Evolutionary conservation across 2,888 invertebrate genomes (phyloP), one percentile per base, ranked within the genome.

Genomic region (Clivina fossor): DNA sequence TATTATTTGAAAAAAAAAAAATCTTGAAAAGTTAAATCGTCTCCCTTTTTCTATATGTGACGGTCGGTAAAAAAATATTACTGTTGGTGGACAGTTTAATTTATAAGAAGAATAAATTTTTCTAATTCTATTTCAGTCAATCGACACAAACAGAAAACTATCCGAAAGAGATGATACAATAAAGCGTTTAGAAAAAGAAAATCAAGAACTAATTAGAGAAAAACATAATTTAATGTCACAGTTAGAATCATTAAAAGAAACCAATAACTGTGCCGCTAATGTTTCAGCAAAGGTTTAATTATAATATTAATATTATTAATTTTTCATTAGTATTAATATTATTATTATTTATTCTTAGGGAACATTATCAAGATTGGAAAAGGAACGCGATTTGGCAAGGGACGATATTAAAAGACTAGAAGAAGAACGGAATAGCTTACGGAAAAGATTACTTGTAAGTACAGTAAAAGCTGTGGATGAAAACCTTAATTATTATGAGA

Each of bases 371-470:
- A 70, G 76, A 56, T 62, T 73, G 32, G 74, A 76, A 64, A 71
- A 75, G 22, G 84, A 85, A 69, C 73, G 80, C 32, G 82, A 84
- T 63, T 62, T 76, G 4, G 74, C 78, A 2, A 75, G 76, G 59
- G 72, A 73, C 1, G 83, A 84, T 60, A 69, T 82, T 7, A 75
- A 77, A 55, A 74, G 81, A 26, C 64, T 83, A n/a, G 78, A 80
- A 58, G 77, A 79, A 63, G 85, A 86, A 68, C 75, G 81, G 30
- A 78, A 82, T 63, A 73, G 77, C 1, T 66, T 85, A 7, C 76
- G 79, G 20, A 77, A 81, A 58, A 77, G 79, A 66, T 71, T 84
- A 1, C n/a, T n/a, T n/a, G n/a, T n/a, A n/a, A n/a, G n/a, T n/a
- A n/a, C n/a, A n/a, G n/a, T n/a, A n/a, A n/a, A n/a, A n/a, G n/a